Evolutionary conservation across 1,140 invertebrate genomes (phyloP).

Genomic region (Agrilus planipennis): DNA sequence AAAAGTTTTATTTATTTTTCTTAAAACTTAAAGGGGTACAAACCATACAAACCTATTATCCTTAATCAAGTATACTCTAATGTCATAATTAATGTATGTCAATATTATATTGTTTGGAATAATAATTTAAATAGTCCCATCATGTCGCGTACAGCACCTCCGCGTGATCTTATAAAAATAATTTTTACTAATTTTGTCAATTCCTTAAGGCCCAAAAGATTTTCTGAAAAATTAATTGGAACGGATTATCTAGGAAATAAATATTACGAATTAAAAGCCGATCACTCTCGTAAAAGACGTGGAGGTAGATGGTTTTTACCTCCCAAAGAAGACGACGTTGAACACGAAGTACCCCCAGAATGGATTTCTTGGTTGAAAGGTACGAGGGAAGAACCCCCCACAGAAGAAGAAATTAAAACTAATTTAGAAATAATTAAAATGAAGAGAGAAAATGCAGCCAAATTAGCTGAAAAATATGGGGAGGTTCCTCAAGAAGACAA

Average conservation of each 20-base stretch:
- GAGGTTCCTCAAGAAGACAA: slow-evolving; percentile 27
- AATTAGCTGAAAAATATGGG: slow-evolving; percentile 42
- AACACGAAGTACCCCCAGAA: slow-evolving; percentile 62
- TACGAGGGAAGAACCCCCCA: slow-evolving; percentile 53
- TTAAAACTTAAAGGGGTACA: too few species aligned
- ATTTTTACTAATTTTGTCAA: slow-evolving; percentile 46
- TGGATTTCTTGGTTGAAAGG: slow-evolving; percentile 75
- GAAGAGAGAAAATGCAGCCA: slow-evolving; percentile 63
- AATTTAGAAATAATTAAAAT: slow-evolving; percentile 56
- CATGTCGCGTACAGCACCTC: too few species aligned
- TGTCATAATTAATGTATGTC: too few species aligned
- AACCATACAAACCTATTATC: too few species aligned
- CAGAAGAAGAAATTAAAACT: slow-evolving; percentile 53
- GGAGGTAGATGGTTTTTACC: slow-evolving; percentile 60
- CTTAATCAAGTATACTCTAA: too few species aligned
- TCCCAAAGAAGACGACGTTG: slow-evolving; percentile 44
- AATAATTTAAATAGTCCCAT: too few species aligned
- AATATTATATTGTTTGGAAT: too few species aligned
- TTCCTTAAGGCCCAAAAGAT: slow-evolving; percentile 42
- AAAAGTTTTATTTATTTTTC: too few species aligned
- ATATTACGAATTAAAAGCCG: slow-evolving; percentile 63
- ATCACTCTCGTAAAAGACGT: slow-evolving; percentile 46
- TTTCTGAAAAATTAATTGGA: slow-evolving; percentile 38
- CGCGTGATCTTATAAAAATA: slow-evolving; percentile 32
- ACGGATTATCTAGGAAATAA: slow-evolving; percentile 66